A percentile compares a stretch with the other conserved stretches of the same genome.
These are phyloP conservation scores for Motacilla tschutschensis DNA, from an alignment of 2,113 vertebrate genomes.

Conservation along the genomic window DNA sequence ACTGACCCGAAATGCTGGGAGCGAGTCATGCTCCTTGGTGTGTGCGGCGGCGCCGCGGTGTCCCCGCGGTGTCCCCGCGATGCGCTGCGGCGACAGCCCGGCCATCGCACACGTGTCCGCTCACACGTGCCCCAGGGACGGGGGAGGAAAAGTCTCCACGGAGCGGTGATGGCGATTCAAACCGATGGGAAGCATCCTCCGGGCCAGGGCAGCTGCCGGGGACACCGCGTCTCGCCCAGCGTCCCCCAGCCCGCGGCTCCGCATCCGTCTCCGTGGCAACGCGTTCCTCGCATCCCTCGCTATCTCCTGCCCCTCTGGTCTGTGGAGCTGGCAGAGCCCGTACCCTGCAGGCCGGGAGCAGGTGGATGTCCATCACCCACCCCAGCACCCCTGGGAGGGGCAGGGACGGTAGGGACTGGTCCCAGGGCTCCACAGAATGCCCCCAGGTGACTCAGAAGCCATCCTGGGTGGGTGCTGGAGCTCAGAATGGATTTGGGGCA, in stretches of 20 bases:
- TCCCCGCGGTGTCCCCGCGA: not conserved
- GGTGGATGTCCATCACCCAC: not conserved
- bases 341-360: not conserved
- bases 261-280: conserved; percentile 53
- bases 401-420: fast-evolving
- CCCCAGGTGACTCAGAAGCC: not conserved
- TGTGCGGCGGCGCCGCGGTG: fast-evolving
- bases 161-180: not conserved
- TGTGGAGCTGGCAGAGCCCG: fast-evolving
- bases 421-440: not conserved
- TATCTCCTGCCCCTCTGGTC: not conserved
- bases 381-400: not conserved
- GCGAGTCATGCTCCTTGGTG: fast-evolving
- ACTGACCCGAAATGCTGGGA: not conserved
- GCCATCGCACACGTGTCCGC: fast-evolving
- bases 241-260: not conserved
- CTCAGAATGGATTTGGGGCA: not conserved
- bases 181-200: not conserved
- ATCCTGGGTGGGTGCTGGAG: not conserved
- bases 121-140: not conserved
- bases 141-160: not conserved
- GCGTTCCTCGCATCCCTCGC: not conserved
- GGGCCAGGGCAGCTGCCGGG: not conserved
- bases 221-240: not conserved
- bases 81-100: fast-evolving